Conservation (phyloP, 2,113 vertebrate genomes). For the Leptosomus discolor region DNA sequence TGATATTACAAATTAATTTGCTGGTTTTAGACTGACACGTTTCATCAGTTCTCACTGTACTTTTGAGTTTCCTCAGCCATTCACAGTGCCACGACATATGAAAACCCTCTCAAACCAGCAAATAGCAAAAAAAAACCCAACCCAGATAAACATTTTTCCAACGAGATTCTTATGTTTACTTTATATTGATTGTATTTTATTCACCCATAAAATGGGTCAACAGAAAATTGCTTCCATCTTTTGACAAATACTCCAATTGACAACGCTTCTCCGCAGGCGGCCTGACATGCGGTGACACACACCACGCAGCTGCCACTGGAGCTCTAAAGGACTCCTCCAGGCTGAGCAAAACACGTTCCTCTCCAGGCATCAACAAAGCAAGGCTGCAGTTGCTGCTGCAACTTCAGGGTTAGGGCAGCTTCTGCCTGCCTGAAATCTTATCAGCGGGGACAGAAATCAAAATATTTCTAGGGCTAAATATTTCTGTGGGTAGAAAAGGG, state of each 20-base stretch:
- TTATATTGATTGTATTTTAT: conserved; percentile 26
- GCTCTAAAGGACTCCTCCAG: not conserved
- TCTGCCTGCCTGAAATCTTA: conserved; percentile 10
- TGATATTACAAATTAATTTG: not conserved
- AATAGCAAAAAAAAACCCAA: not conserved
- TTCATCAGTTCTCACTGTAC: not conserved
- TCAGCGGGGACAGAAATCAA: not conserved
- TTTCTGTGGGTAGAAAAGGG: conserved; percentile 44
- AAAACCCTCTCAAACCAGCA: not conserved
- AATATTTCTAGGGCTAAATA: conserved; percentile 28
- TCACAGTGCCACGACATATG: fast-evolving
- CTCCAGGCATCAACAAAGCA: conserved; percentile 55
- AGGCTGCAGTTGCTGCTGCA: not conserved
- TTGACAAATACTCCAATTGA: conserved; percentile 24
- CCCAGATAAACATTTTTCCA: not conserved
- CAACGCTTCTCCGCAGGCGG: not conserved
- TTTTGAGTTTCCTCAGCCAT: not conserved
- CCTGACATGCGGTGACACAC: not conserved
- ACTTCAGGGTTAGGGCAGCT: conserved; percentile 3
- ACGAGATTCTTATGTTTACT: not conserved
- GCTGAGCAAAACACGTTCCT: not conserved
- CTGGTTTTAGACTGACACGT: not conserved
- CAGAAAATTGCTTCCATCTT: not conserved
- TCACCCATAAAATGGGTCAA: conserved; percentile 41
- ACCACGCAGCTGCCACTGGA: conserved; percentile 5